Percentiles rank a stretch among this genome's conserved stretches.
phyloP scores from a whole-genome alignment of 2,797 vertebrate genomes.

The Buceros bicornis region DNA sequence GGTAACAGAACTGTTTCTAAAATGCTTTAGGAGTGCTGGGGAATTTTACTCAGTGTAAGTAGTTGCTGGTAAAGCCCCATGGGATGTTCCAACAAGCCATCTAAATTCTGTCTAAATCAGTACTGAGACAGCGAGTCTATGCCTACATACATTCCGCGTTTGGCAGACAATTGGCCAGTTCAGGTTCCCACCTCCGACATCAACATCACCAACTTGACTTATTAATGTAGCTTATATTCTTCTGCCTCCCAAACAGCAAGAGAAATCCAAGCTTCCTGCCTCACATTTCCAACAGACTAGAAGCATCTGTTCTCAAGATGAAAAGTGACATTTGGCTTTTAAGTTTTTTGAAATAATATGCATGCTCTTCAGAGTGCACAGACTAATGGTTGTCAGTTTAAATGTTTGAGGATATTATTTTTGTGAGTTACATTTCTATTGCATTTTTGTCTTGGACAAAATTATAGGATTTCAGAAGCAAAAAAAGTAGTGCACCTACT shows the following conservation, averaged over 20 bases:
- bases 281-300: not conserved
- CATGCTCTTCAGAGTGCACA: not conserved
- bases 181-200: not conserved
- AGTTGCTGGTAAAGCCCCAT: not conserved
- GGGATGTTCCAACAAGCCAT: not conserved
- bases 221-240: not conserved
- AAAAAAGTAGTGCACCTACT: not conserved
- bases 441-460: not conserved
- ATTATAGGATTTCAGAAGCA: not conserved
- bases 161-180: not conserved
- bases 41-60: not conserved
- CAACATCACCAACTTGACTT: not conserved
- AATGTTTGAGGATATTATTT: not conserved
- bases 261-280: not conserved
- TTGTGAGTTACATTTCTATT: not conserved
- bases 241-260: not conserved
- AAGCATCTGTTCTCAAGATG: not conserved
- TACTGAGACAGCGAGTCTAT: not conserved
- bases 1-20: not conserved
- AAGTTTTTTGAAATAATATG: not conserved
- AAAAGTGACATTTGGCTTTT: not conserved
- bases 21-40: not conserved
- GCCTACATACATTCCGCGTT: fast-evolving
- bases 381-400: not conserved
- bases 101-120: not conserved